These are phyloP conservation scores for Microcebus jonahi DNA, from an alignment of 2,113 vertebrate species.

Conservation along the genomic window DNA sequence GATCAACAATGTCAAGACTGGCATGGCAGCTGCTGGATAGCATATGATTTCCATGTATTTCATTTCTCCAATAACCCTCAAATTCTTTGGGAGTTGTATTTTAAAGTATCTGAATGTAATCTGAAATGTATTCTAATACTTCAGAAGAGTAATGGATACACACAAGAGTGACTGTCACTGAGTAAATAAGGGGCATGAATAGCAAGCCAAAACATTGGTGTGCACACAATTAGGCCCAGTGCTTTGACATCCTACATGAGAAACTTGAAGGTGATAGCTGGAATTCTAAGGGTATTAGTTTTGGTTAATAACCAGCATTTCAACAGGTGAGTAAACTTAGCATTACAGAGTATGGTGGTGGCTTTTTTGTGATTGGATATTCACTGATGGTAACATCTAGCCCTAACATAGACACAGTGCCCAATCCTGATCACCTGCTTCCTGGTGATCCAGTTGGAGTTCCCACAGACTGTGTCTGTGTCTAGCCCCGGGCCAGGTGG, in stretches of 20 bases:
- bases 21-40: not conserved
- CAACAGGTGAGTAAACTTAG: not conserved
- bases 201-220: not conserved
- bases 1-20: not conserved
- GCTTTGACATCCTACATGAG: not conserved
- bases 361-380: not conserved
- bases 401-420: not conserved
- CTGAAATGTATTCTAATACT: not conserved
- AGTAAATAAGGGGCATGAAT: not conserved
- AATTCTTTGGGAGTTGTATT: not conserved
- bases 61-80: not conserved
- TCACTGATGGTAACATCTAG: not conserved
- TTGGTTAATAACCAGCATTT: not conserved
- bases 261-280: not conserved
- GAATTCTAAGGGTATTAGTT: not conserved
- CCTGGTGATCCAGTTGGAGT: not conserved
- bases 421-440: not conserved
- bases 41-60: not conserved
- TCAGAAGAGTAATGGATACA: not conserved
- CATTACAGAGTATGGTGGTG: not conserved
- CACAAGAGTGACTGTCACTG: not conserved
- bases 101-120: no score
- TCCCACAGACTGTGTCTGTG: not conserved
- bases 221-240: not conserved
- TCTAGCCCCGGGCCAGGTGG: not conserved